These are phyloP conservation scores for Lanius collurio DNA, from an alignment of 2,113 vertebrate species.

Conservation along the genomic window DNA sequence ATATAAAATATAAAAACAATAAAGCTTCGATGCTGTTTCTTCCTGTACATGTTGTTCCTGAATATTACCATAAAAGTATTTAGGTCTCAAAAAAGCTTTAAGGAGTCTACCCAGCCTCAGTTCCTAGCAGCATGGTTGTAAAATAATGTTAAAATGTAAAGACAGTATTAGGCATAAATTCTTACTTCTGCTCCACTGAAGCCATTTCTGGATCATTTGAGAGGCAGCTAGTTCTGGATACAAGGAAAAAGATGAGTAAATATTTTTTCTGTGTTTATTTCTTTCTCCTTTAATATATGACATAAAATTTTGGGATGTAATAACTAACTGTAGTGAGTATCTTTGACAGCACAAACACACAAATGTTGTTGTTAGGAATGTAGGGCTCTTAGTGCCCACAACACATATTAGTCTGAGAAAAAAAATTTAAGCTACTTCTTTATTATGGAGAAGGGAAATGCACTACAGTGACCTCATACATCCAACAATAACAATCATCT, in stretches of 20 bases:
- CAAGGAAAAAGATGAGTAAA: conserved; percentile 64
- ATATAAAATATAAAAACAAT: not conserved
- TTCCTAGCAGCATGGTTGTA: not conserved
- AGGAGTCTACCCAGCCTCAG: conserved; percentile 65
- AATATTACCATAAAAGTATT: not conserved
- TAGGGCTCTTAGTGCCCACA: not conserved
- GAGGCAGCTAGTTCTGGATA: conserved; percentile 80
- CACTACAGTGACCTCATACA: conserved; percentile 17
- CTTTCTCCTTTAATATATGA: not conserved
- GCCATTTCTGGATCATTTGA: conserved; percentile 80
- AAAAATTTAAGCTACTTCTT: not conserved
- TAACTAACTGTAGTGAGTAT: not conserved
- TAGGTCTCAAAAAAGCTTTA: conserved; percentile 3
- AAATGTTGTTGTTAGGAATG: not conserved
- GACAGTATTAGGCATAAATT: conserved; percentile 37
- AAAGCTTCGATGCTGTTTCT: not conserved
- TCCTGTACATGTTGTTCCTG: not conserved
- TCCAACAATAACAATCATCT: not conserved
- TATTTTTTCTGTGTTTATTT: conserved; percentile 5
- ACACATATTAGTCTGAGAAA: not conserved
- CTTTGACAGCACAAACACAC: not conserved
- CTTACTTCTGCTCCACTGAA: conserved; percentile 81
- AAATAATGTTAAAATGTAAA: conserved; percentile 12
- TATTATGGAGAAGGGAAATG: not conserved
- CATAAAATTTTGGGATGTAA: not conserved